Evolutionary conservation across 2,888 invertebrate genomes (phyloP).

Genomic region (Andricus curvator): DNA sequence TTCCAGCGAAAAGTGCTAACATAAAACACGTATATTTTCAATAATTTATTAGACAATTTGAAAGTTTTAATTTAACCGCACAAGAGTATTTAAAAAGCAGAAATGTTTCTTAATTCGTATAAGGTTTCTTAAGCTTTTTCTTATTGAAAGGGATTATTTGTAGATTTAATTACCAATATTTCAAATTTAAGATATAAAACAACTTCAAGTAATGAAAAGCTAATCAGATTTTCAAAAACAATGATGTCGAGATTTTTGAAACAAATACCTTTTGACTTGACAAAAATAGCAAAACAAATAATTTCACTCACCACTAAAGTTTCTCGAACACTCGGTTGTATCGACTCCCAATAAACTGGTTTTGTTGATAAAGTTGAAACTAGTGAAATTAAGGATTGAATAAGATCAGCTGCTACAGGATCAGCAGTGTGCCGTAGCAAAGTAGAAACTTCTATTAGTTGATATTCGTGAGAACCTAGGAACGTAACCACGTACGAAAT

Average conservation of each 20-base stretch:
- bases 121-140: too few species aligned
- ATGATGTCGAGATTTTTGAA: background rate
- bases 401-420: conserved; percentile 72
- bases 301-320: conserved; percentile 67
- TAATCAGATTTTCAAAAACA: too few species aligned
- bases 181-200: too few species aligned
- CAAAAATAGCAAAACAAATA: conserved; percentile 3
- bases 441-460: conserved; percentile 72
- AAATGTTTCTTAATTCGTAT: too few species aligned
- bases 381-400: conserved; percentile 75
- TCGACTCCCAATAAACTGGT: conserved; percentile 69
- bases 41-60: too few species aligned
- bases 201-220: too few species aligned
- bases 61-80: too few species aligned
- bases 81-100: too few species aligned
- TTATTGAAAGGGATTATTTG: too few species aligned
- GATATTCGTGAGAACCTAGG: conserved; percentile 73
- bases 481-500: conserved; percentile 66
- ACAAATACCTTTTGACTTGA: background rate
- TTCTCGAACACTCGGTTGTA: conserved; percentile 70
- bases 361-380: conserved; percentile 71
- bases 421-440: conserved; percentile 75
- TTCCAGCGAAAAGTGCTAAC: too few species aligned
- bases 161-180: too few species aligned
- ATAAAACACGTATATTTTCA: too few species aligned